Base-by-base conservation (phyloP, 2,113 vertebrate genomes). In the Perca flavescens region DNA sequence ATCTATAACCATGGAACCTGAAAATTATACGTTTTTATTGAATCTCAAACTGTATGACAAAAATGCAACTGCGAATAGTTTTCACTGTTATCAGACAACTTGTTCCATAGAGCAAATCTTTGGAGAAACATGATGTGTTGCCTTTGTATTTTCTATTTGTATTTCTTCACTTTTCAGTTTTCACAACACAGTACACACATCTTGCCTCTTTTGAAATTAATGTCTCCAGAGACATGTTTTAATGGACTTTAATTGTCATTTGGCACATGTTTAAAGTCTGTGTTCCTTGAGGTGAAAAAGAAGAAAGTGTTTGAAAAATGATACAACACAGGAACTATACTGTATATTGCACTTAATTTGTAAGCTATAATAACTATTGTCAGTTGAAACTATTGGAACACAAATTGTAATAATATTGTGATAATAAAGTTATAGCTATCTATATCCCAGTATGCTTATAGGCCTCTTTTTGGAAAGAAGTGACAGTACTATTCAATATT, bases 1-100 rank as follows among this genome's bases (percentile, higher is more conserved):
- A 77, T 71, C 21, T 62, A 16, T 8, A 57, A 49, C 17, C 60
- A 75, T 36, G 1, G 34, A 47, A 71, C 75, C 25, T 40, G 21
- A 57, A 57, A 34, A 52, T 12, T 7, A 56, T 25, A 15, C 22
- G 2, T 72, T 70, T 72, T 77, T 1, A 74, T 13, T 50, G 11
- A 52, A 19, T 43, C 10, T 64, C 6, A 57, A 69, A 69, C 19
- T 73, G 19, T 54, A 21, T n/a, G 0, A 49, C 10, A 62, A 25
- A 6, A 70, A 72, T 67, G 4, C 6, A 28, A 40, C 25, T 12
- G 10, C 47, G 22, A 70, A 62, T 11, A 7, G 60, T 56, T 46
- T 56, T 54, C 11, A 62, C 13, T 72, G 57, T 60, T 34, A 25
- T 74, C 7, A 34, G 21, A 21, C 46, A 11, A 12, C 2, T 52